phyloP scores from a whole-genome alignment of 2,797 vertebrate species.

The Amazona finschi region DNA sequence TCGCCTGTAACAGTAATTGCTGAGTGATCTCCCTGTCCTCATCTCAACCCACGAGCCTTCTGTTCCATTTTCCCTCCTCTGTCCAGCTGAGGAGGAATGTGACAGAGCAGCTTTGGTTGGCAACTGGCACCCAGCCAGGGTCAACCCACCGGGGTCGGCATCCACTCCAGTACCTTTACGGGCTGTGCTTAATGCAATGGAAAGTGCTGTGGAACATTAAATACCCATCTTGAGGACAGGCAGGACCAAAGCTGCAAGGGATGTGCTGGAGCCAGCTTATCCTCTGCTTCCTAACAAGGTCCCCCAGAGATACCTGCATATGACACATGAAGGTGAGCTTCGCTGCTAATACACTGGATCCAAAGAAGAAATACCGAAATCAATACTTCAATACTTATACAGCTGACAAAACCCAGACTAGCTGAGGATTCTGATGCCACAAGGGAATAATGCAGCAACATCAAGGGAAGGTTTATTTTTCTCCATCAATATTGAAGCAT shows the following conservation, averaged over 20 bases:
- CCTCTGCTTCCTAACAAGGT: neutral
- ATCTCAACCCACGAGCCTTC: neutral
- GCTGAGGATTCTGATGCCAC: neutral
- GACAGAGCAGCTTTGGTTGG: neutral
- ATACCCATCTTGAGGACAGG: neutral
- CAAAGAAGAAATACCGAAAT: neutral
- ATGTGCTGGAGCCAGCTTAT: neutral
- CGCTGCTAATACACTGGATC: neutral
- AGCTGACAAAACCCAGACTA: neutral
- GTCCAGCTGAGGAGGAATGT: neutral
- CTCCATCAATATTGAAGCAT: neutral
- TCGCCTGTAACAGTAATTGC: neutral
- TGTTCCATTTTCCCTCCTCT: neutral
- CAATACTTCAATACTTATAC: neutral
- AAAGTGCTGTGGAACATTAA: neutral
- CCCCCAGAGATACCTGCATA: neutral
- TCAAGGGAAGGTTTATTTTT: neutral
- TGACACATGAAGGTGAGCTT: neutral
- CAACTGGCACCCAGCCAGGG: neutral
- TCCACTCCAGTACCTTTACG: neutral
- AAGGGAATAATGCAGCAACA: neutral
- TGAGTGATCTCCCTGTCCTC: neutral
- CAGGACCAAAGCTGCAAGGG: neutral
- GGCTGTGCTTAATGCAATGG: neutral
- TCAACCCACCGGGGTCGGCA: neutral